phyloP scores from a whole-genome alignment of 1,140 invertebrate species.

The Temnothorax curvispinosus region DNA sequence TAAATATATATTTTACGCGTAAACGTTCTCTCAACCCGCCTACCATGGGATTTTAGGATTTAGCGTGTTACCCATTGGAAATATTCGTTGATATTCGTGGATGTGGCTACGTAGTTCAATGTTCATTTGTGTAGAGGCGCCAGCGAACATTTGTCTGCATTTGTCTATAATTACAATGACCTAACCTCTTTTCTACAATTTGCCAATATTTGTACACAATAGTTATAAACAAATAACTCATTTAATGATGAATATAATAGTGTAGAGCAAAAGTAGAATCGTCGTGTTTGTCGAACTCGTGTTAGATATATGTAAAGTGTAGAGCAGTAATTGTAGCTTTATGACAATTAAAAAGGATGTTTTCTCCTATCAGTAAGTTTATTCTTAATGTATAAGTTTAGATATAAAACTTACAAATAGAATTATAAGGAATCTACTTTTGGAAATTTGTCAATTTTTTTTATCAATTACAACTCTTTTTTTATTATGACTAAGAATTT shows the following conservation, averaged over 20 bases:
- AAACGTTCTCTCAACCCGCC: too few species aligned
- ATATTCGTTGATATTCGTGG: too few species aligned
- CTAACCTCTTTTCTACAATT: too few species aligned
- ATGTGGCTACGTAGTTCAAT: too few species aligned
- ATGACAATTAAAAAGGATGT: background rate
- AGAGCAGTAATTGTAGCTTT: background rate
- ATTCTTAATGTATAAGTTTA: background rate
- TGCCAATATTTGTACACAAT: background rate
- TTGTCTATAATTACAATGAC: too few species aligned
- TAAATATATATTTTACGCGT: too few species aligned
- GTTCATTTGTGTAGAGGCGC: too few species aligned
- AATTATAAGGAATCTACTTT: background rate
- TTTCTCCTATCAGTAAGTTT: constrained; percentile 16
- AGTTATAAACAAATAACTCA: background rate
- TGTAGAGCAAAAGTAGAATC: background rate
- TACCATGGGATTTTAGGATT: too few species aligned
- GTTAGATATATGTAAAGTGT: background rate
- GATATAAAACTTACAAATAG: background rate
- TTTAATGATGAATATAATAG: background rate
- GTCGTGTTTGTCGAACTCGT: background rate
- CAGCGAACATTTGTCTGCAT: too few species aligned
- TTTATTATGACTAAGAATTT: background rate
- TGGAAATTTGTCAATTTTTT: background rate
- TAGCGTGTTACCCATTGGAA: too few species aligned
- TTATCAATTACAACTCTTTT: background rate